Base-by-base conservation (phyloP, 2,888 invertebrate species). In the Tenodera sinensis region DNA sequence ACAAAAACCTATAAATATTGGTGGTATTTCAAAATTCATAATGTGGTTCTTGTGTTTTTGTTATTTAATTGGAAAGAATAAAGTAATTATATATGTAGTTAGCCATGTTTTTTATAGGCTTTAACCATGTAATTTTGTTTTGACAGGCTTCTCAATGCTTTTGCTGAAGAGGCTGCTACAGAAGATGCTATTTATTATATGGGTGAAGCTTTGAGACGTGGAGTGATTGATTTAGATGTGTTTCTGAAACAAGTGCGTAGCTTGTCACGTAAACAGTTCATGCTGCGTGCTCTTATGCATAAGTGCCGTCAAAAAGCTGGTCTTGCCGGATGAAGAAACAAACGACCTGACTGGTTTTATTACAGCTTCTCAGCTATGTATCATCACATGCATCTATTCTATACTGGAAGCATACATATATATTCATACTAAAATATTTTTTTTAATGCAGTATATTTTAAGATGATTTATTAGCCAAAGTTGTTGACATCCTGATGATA, bases 141-240 rank as follows among this genome's bases (percentile, higher is more conserved):
- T 42, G 42, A 2, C 92, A 97, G 97, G 93, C 96, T 99, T 92
- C 94, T 99, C 90, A 98, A 97, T 93, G 97, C 98, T 84, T 99
- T 98, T 94, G 98, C 98, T 87, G 99, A 99, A 93, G 99, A 99
- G 94, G 98, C 99, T 90, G 99, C 99, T 27, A 96, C 98, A 88
- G 99, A 99, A 94, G 99, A 99, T 95, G 98, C 99, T 90, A 98
- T 99, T 92, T 99, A 99, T 93, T 99, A 98, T 93, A 96, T 99
- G 94, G 99, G 99, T 14, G 98, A 99, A 94, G 99, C 98, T 15
- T 93, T 99, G 90, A 95, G 98, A 91, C 96, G 97, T 91, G 97
- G 97, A 90, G 98, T 98, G 12, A 98, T 99, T 92, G 99, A 99
- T 94, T 94, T 99, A 92, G 99, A 99, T 92, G 97, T 97, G 89